These are phyloP conservation scores for Pterois miles DNA, from an alignment of 2,797 vertebrate species.

Conservation along the genomic window DNA sequence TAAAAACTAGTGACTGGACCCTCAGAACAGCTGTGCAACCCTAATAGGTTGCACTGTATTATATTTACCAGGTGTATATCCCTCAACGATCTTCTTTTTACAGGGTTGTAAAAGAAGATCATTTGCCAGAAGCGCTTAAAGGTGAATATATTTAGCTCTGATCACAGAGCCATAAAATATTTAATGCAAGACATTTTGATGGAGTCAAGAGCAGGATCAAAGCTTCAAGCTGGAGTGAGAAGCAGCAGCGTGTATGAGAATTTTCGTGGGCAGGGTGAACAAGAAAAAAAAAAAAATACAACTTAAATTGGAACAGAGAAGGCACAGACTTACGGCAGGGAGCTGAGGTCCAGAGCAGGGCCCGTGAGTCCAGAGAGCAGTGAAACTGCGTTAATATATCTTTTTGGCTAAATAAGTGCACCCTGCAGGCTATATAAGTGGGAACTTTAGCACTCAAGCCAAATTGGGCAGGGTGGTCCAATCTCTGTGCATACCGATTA, in stretches of 20 bases:
- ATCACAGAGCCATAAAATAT: slow-evolving; percentile 16
- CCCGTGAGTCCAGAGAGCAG: neutral
- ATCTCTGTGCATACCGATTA: neutral
- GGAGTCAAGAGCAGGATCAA: slow-evolving; percentile 12
- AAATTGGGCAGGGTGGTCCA: neutral
- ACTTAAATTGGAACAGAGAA: neutral
- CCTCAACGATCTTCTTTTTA: neutral
- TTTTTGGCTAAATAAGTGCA: slow-evolving; percentile 1
- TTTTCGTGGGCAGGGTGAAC: neutral
- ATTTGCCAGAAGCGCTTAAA: neutral
- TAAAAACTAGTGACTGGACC: neutral
- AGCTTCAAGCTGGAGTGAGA: slow-evolving; percentile 3
- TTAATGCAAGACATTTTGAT: slow-evolving; percentile 1
- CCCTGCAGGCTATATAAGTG: neutral
- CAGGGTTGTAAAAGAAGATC: neutral
- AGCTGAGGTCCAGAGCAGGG: neutral
- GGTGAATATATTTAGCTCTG: slow-evolving; percentile 16
- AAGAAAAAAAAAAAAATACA: neutral
- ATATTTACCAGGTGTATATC: neutral
- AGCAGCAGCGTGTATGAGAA: neutral
- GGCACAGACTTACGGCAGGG: neutral
- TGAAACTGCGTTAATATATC: neutral
- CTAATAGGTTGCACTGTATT: neutral
- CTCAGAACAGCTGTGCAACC: neutral
- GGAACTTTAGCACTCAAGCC: neutral